Percentiles rank a stretch among this genome's conserved stretches.
Evolutionary conservation across 2,113 vertebrate genomes (phyloP).

Genomic region (Stigmatopora argus): DNA sequence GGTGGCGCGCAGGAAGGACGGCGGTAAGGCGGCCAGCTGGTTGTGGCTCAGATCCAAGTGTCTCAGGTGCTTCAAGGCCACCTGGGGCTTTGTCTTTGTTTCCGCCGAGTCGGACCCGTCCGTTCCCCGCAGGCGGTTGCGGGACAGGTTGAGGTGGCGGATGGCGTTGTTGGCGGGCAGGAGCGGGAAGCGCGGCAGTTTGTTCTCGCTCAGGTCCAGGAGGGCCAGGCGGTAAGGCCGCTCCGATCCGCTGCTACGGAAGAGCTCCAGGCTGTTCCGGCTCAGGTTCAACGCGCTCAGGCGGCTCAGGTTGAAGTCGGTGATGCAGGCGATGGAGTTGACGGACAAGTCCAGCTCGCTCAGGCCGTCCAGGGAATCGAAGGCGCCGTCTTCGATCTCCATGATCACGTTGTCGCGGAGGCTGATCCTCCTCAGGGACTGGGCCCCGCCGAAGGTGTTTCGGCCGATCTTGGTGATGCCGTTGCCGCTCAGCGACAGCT

Average conservation of each 20-base stretch:
- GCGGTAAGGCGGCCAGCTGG: slow-evolving; percentile 75
- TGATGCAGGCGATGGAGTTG: slow-evolving; percentile 93
- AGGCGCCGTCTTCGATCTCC: slow-evolving; percentile 89
- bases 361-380: slow-evolving; percentile 75
- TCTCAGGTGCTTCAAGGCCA: slow-evolving; percentile 60
- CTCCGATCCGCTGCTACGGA: slow-evolving; percentile 64
- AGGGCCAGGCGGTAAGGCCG: slow-evolving; percentile 66
- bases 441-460: slow-evolving; percentile 72
- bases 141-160: slow-evolving; percentile 79
- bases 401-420: slow-evolving; percentile 91
- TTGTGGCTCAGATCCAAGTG: slow-evolving; percentile 91
- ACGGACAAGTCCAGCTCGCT: slow-evolving; percentile 84
- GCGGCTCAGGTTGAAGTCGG: slow-evolving; percentile 81
- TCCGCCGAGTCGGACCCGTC: slow-evolving; percentile 43
- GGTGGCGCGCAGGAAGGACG: slow-evolving; percentile 75
- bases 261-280: slow-evolving; percentile 86
- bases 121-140: slow-evolving; percentile 77
- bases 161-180: slow-evolving; percentile 76
- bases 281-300: slow-evolving; percentile 83
- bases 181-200: slow-evolving; percentile 78
- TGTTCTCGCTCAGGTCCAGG: slow-evolving; percentile 89
- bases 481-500: slow-evolving; percentile 81
- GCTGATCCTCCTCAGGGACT: slow-evolving; percentile 70
- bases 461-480: slow-evolving; percentile 81
- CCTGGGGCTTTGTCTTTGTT: slow-evolving; percentile 28